These are phyloP conservation scores for Drosophila macrospina DNA, from an alignment of 2,888 invertebrate species.

Conservation along the genomic window DNA sequence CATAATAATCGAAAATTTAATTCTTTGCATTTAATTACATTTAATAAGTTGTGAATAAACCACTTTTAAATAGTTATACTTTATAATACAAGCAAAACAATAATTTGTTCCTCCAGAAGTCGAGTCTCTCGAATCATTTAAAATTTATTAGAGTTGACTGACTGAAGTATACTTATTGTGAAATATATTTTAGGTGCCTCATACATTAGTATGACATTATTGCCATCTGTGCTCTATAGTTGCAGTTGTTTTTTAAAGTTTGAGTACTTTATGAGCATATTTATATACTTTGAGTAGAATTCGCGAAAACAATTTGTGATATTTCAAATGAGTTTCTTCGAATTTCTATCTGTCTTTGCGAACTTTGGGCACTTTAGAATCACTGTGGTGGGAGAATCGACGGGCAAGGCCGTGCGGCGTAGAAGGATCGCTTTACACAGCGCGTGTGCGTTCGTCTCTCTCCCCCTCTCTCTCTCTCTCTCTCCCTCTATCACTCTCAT, in stretches of 20 bases:
- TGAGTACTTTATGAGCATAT: background rate
- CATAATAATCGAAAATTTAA: no score
- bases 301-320: background rate
- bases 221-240: background rate
- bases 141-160: background rate
- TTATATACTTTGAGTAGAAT: background rate
- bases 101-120: no score
- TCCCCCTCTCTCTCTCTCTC: no score
- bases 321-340: background rate
- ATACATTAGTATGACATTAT: background rate
- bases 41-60: no score
- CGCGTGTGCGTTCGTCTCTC: no score
- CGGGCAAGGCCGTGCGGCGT: no score
- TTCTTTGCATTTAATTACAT: no score
- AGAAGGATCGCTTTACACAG: conserved; percentile 10
- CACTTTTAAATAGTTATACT: no score
- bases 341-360: background rate
- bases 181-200: background rate
- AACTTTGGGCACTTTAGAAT: conserved; percentile 2
- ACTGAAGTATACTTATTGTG: background rate
- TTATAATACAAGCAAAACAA: no score
- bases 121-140: background rate
- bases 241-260: background rate
- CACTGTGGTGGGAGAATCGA: background rate
- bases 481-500: no score